Percentiles rank a stretch among this genome's conserved stretches.
Evolutionary conservation across 2,888 invertebrate species (phyloP).

Genomic region (Acanthosepion pharaonis): DNA sequence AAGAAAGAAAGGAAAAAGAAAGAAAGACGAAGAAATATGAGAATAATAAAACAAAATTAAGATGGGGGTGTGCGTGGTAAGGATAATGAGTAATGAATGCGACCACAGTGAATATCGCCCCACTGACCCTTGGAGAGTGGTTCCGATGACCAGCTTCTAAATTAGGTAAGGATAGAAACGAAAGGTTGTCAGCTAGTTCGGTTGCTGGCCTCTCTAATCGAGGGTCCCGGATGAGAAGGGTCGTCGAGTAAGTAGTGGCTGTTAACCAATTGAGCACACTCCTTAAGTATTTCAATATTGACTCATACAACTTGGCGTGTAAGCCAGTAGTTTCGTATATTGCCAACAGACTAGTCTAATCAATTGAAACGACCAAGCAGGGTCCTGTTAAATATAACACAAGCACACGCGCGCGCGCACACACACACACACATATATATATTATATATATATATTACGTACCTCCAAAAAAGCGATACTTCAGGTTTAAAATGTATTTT

Average conservation of each 20-base stretch:
- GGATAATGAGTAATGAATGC: no score
- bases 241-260: neutral
- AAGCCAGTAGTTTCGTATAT: neutral
- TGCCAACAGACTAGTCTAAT: neutral
- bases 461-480: no score
- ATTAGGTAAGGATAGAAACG: neutral
- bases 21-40: no score
- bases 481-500: no score
- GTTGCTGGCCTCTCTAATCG: neutral
- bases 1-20: neutral
- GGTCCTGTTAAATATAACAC: neutral
- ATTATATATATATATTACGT: no score
- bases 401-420: no score
- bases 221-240: neutral
- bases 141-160: constrained; percentile 33
- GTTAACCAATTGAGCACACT: neutral
- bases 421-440: no score
- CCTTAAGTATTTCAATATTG: constrained; percentile 9
- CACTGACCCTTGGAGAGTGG: neutral
- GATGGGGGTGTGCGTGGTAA: no score
- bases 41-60: no score
- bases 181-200: neutral
- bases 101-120: neutral
- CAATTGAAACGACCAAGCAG: neutral
- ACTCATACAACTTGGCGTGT: neutral